A percentile compares a stretch with the other conserved stretches of the same genome.
These are phyloP conservation scores for Chromoteleia sp. DNA, from an alignment of 2,888 invertebrate genomes.

Conservation along the genomic window DNA sequence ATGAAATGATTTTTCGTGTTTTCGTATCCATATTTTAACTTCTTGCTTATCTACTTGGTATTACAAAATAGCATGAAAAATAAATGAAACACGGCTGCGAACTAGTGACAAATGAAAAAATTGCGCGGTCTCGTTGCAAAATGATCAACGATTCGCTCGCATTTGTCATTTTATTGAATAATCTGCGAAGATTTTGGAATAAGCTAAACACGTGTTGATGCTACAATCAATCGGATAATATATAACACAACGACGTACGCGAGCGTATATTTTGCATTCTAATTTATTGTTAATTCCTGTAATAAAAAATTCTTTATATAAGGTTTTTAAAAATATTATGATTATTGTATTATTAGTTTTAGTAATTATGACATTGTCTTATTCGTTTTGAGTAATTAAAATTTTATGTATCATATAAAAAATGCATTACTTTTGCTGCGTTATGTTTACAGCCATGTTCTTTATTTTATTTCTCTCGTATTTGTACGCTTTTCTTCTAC, in stretches of 20 bases:
- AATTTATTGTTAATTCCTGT: constrained; percentile 14
- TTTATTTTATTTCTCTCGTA: constrained; percentile 36
- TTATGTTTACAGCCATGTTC: constrained; percentile 21
- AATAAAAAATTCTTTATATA: neutral
- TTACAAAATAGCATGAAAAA: constrained; percentile 30
- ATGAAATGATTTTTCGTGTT: constrained; percentile 10
- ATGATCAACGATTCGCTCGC: constrained; percentile 71
- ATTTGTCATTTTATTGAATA: constrained; percentile 56
- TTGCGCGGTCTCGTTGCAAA: constrained; percentile 50
- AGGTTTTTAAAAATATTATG: neutral
- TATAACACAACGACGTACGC: constrained; percentile 11
- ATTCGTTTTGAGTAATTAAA: constrained; percentile 21
- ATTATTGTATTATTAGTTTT: too few species aligned
- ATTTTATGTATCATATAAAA: constrained; percentile 19
- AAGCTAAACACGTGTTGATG: constrained; percentile 32
- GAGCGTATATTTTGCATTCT: constrained; percentile 6
- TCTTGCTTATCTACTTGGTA: constrained; percentile 20
- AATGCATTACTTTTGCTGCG: constrained; percentile 14
- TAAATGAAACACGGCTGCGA: constrained; percentile 31
- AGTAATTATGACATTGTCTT: too few species aligned
- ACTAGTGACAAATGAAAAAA: constrained; percentile 70
- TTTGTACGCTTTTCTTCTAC: constrained; percentile 34
- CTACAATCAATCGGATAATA: constrained; percentile 25
- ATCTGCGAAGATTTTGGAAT: constrained; percentile 47
- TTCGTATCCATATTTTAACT: constrained; percentile 1